A percentile compares a stretch with the other conserved stretches of the same genome.
These are phyloP conservation scores for Campylomormyrus tamandua DNA, from an alignment of 2,113 vertebrate genomes.

Conservation along the genomic window DNA sequence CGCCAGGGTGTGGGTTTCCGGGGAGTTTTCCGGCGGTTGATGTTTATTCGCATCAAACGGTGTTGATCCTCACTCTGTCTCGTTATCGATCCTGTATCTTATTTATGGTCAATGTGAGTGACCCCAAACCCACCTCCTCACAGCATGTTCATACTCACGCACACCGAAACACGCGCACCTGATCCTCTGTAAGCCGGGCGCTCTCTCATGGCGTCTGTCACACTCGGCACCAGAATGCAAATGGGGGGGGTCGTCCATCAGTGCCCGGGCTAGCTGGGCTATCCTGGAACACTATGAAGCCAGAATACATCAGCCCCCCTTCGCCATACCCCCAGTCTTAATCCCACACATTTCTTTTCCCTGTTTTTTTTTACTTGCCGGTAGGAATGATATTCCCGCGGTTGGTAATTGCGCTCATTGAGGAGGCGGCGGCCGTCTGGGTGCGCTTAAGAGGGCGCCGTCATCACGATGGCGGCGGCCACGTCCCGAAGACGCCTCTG, in stretches of 20 bases:
- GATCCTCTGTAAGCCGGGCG: not conserved
- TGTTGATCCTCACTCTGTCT: not conserved
- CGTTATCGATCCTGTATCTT: not conserved
- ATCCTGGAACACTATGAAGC: not conserved
- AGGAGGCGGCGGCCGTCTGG: slow-evolving; percentile 15
- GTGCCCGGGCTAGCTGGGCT: not conserved
- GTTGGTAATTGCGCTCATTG: slow-evolving; percentile 39
- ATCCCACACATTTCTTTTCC: slow-evolving; percentile 5
- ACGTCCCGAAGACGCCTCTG: not conserved
- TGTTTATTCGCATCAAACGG: not conserved
- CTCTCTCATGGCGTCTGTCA: not conserved
- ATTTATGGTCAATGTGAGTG: not conserved
- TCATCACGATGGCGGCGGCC: not conserved
- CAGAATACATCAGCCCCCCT: not conserved
- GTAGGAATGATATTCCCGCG: not conserved
- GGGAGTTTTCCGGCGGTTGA: not conserved
- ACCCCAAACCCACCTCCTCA: not conserved
- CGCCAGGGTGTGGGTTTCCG: not conserved
- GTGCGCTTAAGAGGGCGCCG: not conserved
- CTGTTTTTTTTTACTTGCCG: not conserved
- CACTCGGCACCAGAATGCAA: not conserved
- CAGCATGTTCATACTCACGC: not conserved
- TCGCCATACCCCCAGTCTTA: slow-evolving; percentile 15
- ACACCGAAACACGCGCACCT: not conserved
- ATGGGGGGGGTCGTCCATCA: not conserved